Conservation (phyloP, 2,797 vertebrate genomes). For the Alcedo quadribrachys region DNA sequence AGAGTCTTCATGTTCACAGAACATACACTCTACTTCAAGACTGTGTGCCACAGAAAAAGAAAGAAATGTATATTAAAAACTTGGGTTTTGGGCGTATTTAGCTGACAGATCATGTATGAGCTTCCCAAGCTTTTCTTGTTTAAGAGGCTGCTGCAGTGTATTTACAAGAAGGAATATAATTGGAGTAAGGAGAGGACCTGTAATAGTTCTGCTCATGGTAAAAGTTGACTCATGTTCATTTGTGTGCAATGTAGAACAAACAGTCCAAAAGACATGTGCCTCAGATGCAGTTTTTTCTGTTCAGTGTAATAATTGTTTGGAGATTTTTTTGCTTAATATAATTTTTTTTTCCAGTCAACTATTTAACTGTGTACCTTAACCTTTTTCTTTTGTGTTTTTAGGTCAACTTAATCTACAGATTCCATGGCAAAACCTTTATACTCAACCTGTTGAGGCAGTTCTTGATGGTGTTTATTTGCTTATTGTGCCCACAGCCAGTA, state of each 20-base stretch:
- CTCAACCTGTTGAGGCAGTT: slow-evolving; percentile 94
- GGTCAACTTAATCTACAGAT: slow-evolving; percentile 92
- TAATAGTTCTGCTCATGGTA: not conserved
- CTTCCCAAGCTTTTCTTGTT: not conserved
- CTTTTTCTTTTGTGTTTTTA: slow-evolving; percentile 55
- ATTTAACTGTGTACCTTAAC: not conserved
- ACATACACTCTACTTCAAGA: not conserved
- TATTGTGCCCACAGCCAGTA: slow-evolving; percentile 96
- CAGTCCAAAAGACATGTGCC: not conserved
- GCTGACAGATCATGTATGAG: not conserved
- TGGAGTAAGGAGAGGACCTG: not conserved
- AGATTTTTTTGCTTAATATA: not conserved
- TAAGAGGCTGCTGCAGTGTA: not conserved
- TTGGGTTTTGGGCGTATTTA: not conserved
- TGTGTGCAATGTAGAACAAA: not conserved
- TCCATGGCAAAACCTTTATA: slow-evolving; percentile 98
- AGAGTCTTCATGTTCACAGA: not conserved
- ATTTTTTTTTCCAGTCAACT: not conserved
- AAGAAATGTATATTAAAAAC: not conserved
- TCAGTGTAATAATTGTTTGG: not conserved
- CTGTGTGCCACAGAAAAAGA: not conserved
- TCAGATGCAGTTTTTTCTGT: not conserved
- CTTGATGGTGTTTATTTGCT: slow-evolving; percentile 95
- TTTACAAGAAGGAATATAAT: not conserved
- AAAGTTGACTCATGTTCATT: not conserved